Evolutionary conservation across 2,113 vertebrate genomes (phyloP), one percentile per base, ranked within the genome.

Genomic region (Potamarius usumacintae): DNA sequence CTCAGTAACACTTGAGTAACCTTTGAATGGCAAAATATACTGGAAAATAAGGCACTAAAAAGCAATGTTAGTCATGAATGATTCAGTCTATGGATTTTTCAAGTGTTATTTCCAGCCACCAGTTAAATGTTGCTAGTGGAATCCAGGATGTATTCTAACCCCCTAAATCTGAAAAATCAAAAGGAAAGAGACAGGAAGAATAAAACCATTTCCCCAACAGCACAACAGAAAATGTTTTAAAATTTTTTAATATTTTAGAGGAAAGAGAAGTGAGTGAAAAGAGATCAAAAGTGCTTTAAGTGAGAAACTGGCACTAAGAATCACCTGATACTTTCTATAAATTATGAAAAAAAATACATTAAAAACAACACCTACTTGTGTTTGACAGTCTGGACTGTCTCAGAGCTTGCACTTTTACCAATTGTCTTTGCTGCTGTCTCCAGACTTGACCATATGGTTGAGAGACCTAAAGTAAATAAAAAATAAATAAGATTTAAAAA

Each of bases 391-490:
- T 94, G 95, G 55, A 99, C 97, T 0, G 97, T 99, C 92, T 98
- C 98, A 27, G 96, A 91, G 78, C 96, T 91, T 85, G 99, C 96
- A 91, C 96, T 99, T 93, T 96, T 97, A 86, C 96, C 96, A 84
- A 99, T 94, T 87, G 96, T 96, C 91, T 96, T 99, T 0, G 97
- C 98, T 76, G 97, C 98, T 6, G 94, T 92, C 92, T 98, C 98
- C 95, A 99, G 91, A 90, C 98, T 97, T 5, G 96, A 94, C 98
- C 98, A 99, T 77, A 99, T 92, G 7, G 97, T 96, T 81, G 97
- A 96, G 89, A 99, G 95, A 77, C 98, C 98, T 99, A 92, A 74
- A 92, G 91, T 88, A 79, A 20, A 76, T 30, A 72, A 42, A 76
- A 27, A 79, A 30, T 30, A 30, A n/a, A 22, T 55, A 79, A 27